These are phyloP conservation scores for Beroe ovata DNA, from an alignment of 37 sponge, comb jelly and placozoan species.

Conservation along the genomic window DNA sequence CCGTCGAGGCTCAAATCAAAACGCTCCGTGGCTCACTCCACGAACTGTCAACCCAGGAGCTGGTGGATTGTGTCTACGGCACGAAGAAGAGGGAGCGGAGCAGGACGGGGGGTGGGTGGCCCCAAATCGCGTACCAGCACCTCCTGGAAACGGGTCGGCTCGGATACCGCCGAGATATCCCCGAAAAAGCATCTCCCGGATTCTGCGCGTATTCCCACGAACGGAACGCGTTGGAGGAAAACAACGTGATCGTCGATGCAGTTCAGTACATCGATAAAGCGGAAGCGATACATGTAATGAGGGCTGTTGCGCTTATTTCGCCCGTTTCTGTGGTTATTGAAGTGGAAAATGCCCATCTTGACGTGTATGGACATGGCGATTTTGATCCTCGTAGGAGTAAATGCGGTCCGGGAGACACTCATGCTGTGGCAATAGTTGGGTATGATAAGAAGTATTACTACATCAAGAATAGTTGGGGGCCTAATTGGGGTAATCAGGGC, in stretches of 20 bases:
- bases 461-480: background rate
- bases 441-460: background rate
- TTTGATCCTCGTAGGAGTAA: background rate
- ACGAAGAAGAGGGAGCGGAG: background rate
- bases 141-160: background rate
- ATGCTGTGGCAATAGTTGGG: background rate
- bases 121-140: background rate
- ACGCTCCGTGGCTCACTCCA: background rate
- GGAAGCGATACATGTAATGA: background rate
- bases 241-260: background rate
- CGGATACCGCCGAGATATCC: background rate
- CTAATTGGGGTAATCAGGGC: background rate
- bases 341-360: background rate
- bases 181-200: background rate
- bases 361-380: background rate
- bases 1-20: background rate
- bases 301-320: background rate
- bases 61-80: constrained; percentile 1
- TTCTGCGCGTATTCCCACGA: background rate
- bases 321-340: background rate
- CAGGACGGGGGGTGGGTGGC: background rate
- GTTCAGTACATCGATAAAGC: background rate
- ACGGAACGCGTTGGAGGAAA: background rate
- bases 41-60: background rate
- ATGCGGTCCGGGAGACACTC: background rate